A percentile compares a stretch with the other conserved stretches of the same genome.
phyloP scores from a whole-genome alignment of 2,888 invertebrate species.

The Stenoptilia bipunctidactyla region DNA sequence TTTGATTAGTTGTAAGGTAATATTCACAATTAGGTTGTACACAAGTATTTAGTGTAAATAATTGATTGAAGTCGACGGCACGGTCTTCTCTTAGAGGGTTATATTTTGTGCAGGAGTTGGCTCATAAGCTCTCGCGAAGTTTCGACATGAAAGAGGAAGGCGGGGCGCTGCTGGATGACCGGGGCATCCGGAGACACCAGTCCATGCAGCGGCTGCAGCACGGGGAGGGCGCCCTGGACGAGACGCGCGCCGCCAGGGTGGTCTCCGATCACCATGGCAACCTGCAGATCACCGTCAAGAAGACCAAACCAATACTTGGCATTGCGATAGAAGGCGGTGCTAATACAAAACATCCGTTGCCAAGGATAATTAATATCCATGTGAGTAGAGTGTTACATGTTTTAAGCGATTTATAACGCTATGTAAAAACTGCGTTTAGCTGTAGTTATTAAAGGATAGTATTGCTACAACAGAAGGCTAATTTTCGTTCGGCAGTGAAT shows the following conservation, averaged over 20 bases:
- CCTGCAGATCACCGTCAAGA: conserved; percentile 89
- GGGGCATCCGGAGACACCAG: conserved; percentile 78
- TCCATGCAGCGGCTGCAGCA: conserved; percentile 82
- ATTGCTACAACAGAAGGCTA: no score
- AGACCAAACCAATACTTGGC: conserved; percentile 94
- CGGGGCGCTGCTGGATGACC: conserved; percentile 77
- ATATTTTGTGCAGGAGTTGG: conserved; percentile 77
- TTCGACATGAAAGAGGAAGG: conserved; percentile 92
- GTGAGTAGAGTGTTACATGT: conserved; percentile 77
- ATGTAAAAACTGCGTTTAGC: no score
- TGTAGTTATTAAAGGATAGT: no score
- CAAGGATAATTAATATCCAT: conserved; percentile 96
- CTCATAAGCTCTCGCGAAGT: conserved; percentile 87
- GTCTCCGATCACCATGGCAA: conserved; percentile 90
- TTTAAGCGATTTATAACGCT: not conserved
- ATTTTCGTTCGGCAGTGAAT: no score
- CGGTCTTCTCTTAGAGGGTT: conserved; percentile 10
- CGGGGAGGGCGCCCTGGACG: conserved; percentile 66
- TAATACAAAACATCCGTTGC: conserved; percentile 94
- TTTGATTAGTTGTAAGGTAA: conserved; percentile 6
- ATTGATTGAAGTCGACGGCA: not conserved
- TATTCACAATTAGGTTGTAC: not conserved
- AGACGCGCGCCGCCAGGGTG: conserved; percentile 73
- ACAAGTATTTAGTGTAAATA: not conserved
- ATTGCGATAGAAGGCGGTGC: conserved; percentile 98